Conservation (phyloP, 2,888 invertebrate species). For the Uloborus plumipes region DNA sequence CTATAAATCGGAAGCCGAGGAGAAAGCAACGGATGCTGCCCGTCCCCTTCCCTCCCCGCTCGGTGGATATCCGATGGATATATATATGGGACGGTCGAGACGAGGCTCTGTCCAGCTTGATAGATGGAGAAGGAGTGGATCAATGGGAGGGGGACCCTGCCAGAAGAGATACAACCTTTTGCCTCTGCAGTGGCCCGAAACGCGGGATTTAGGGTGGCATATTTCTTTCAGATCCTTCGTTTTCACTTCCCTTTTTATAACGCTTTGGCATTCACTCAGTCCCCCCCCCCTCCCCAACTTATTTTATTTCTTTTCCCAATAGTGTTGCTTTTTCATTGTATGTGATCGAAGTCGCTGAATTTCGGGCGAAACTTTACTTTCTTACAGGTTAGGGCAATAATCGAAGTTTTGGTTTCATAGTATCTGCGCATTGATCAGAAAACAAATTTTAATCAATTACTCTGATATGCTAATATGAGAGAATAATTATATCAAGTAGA, state of each 20-base stretch:
- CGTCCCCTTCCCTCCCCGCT: neutral
- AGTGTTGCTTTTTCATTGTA: neutral
- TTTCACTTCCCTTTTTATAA: slow-evolving; percentile 5
- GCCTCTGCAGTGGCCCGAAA: neutral
- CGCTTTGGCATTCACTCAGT: neutral
- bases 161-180: neutral
- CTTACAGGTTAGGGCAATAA: too few relatives aligned
- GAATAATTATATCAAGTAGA: too few relatives aligned
- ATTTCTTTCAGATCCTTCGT: slow-evolving; percentile 13
- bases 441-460: too few relatives aligned
- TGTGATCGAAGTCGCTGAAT: too few relatives aligned
- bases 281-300: neutral
- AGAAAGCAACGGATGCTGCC: neutral
- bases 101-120: slow-evolving; percentile 9
- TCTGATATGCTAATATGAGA: too few relatives aligned
- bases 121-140: slow-evolving; percentile 42
- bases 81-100: neutral
- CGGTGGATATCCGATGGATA: slow-evolving; percentile 16
- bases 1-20: slow-evolving; percentile 12
- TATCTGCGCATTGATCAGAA: too few relatives aligned
- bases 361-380: too few relatives aligned
- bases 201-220: slow-evolving; percentile 7
- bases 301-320: neutral
- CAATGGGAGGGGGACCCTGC: slow-evolving; percentile 5
- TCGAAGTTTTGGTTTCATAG: too few relatives aligned